phyloP scores from a whole-genome alignment of 2,888 invertebrate species.

The Rutpela maculata region DNA sequence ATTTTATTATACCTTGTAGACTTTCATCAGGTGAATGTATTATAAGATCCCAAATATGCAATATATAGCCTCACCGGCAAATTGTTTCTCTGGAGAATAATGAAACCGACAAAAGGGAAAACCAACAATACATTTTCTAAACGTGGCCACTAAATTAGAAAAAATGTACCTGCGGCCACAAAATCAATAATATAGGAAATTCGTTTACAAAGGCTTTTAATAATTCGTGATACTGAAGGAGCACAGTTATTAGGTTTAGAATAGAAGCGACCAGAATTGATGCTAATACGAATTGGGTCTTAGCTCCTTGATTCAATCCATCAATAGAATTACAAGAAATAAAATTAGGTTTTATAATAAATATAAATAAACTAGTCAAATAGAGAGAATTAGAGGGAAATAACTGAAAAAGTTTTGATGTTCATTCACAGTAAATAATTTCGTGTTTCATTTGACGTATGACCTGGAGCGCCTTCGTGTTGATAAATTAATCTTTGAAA shows the following conservation, averaged over 20 bases:
- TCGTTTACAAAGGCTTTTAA: neutral
- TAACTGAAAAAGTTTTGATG: too few relatives aligned
- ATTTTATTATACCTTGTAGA: neutral
- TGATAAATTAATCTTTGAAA: too few relatives aligned
- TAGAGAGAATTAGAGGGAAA: too few relatives aligned
- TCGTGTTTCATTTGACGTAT: too few relatives aligned
- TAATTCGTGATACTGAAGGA: neutral
- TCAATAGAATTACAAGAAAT: too few relatives aligned
- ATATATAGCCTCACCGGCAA: neutral
- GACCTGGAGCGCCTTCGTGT: too few relatives aligned
- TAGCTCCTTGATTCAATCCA: too few relatives aligned
- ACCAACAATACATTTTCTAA: neutral
- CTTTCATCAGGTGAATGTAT: slow-evolving; percentile 3
- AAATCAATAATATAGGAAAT: neutral
- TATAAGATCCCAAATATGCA: neutral
- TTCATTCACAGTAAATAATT: too few relatives aligned
- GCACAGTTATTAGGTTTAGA: neutral
- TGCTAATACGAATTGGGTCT: neutral
- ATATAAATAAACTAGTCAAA: too few relatives aligned
- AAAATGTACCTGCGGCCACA: neutral
- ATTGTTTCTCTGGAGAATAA: slow-evolving; percentile 1
- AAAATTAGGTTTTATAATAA: too few relatives aligned
- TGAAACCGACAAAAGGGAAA: slow-evolving; percentile 7
- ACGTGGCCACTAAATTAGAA: neutral
- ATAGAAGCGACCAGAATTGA: neutral